phyloP scores from a whole-genome alignment of 2,888 invertebrate species.

The Biston betularia region DNA sequence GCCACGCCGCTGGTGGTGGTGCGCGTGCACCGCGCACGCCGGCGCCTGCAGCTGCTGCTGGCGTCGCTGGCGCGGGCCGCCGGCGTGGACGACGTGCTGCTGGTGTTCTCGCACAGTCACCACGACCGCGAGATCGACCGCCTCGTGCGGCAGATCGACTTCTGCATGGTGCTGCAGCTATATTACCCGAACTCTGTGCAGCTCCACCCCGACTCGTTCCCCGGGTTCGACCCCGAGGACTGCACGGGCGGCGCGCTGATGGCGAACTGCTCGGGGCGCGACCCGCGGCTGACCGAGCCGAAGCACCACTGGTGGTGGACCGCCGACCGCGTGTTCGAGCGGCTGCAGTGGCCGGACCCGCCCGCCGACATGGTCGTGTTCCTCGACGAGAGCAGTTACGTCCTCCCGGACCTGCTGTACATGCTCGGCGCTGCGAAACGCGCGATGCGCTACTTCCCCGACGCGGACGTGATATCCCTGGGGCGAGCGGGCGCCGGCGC shows the following conservation, averaged over 20 bases:
- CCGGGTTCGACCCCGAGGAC: constrained; percentile 54
- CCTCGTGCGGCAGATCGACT: constrained; percentile 55
- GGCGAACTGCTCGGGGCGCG: constrained; percentile 45
- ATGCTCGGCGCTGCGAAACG: constrained; percentile 52
- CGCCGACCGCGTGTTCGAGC: constrained; percentile 58
- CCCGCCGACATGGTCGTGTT: constrained; percentile 56
- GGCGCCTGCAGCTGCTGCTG: constrained; percentile 56
- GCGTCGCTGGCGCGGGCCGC: constrained; percentile 56
- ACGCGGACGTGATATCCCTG: constrained; percentile 55
- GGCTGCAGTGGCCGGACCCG: constrained; percentile 43
- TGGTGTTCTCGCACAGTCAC: constrained; percentile 66
- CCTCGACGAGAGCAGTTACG: constrained; percentile 59
- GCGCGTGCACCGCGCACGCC: constrained; percentile 51
- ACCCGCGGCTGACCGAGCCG: constrained; percentile 52
- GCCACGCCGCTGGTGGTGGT: constrained; percentile 53
- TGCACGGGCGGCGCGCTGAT: constrained; percentile 33
- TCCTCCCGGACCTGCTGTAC: constrained; percentile 60
- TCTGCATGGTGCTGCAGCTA: constrained; percentile 65
- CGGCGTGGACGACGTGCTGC: constrained; percentile 49
- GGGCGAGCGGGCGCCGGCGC: constrained; percentile 48
- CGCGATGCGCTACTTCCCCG: constrained; percentile 47
- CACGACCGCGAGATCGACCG: constrained; percentile 53
- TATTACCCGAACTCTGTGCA: constrained; percentile 65
- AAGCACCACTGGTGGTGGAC: constrained; percentile 74
- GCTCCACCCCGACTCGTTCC: constrained; percentile 55